Base-by-base conservation (phyloP, 2,797 vertebrate species). In the Glossophaga mutica region DNA sequence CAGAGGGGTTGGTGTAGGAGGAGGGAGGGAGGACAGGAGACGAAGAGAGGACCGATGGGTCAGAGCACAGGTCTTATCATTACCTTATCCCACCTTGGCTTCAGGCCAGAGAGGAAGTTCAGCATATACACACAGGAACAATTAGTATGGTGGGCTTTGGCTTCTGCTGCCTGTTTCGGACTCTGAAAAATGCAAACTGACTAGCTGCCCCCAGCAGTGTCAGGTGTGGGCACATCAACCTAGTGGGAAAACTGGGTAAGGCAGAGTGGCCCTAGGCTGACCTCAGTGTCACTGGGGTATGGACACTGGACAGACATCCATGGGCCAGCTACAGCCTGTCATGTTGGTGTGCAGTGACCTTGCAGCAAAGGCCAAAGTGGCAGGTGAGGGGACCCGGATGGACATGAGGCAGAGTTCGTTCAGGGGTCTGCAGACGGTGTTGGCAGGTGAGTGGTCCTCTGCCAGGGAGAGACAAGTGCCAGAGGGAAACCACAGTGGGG, bases 281-380 rank as follows among this genome's bases (percentile, higher is more conserved):
- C 7, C 70, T 70, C 22, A 4, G 32, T 37, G 19, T 87, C 52
- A 29, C 5, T 3, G 6, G 6, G 0, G 2, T 1, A 0, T 9
- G 21, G 14, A 73, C 24, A 4, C 18, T n/a, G 34, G 46, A 37
- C 5, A 4, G 52, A 39, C 32, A 9, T 16, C 19, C 62, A 8
- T 3, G 0, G 21, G 48, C 32, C 39, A 50, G 55, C 24, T 0
- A 0, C 4, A 9, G 68, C 48, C 15, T 34, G 48, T 34, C 0
- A 1, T 62, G 19, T 15, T 2, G 0, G 15, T 3, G 16, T 7
- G 2, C 10, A n/a, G 6, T 16, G 67, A 62, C 48, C 48, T 44
- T 5, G 0, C 46, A 24, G 8, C 78, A 73, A 29, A 74, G 22
- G 34, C 34, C 55, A 8, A 15, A 70, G 11, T 65, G 76, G 8